These are phyloP conservation scores for Sceloporus tristichus DNA, from an alignment of 2,113 vertebrate genomes.

Conservation along the genomic window DNA sequence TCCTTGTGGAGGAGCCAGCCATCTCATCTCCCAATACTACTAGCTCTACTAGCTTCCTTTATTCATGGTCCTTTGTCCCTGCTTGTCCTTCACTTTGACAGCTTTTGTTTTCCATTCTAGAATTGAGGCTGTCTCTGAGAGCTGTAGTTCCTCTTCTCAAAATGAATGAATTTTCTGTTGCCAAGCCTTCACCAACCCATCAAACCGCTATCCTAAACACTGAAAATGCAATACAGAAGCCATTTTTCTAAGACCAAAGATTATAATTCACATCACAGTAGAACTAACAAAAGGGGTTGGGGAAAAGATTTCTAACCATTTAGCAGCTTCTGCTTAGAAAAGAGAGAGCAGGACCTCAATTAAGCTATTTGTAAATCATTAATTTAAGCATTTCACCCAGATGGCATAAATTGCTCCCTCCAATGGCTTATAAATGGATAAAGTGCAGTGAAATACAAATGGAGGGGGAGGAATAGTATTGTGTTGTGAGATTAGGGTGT, in stretches of 20 bases:
- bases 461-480: constrained; percentile 45
- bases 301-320: constrained; percentile 41
- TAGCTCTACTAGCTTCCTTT: neutral
- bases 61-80: neutral
- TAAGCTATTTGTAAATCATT: constrained; percentile 72
- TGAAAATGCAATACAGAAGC: neutral
- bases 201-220: neutral
- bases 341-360: constrained; percentile 63
- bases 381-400: constrained; percentile 67
- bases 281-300: neutral
- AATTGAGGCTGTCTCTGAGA: accelerated
- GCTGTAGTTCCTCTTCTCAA: neutral
- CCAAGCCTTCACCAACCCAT: neutral
- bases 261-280: constrained; percentile 40
- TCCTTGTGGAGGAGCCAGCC: neutral
- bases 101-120: neutral
- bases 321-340: constrained; percentile 49
- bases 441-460: constrained; percentile 48
- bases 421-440: constrained; percentile 51
- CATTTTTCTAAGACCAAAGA: neutral
- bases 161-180: neutral
- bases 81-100: constrained; percentile 5
- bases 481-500: constrained; percentile 11
- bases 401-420: constrained; percentile 63
- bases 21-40: accelerated